phyloP scores from a whole-genome alignment of 2,797 vertebrate species.

The Pantherophis alleghaniensis region DNA sequence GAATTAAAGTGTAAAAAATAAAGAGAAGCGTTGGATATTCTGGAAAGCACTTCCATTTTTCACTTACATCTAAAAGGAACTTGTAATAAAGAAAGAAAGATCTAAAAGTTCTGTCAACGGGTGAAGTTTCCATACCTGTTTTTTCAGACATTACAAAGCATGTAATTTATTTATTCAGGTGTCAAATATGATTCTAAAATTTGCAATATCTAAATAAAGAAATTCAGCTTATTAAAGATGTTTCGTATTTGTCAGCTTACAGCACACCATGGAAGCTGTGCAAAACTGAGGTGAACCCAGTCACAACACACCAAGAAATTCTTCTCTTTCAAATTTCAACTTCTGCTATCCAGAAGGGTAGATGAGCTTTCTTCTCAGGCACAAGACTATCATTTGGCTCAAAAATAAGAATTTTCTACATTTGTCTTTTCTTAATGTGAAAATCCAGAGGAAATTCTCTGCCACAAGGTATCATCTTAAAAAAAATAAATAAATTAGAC shows the following conservation, averaged over 20 bases:
- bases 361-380: neutral
- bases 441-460: neutral
- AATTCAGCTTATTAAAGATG: neutral
- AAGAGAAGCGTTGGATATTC: neutral
- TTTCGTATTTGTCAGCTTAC: neutral
- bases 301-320: neutral
- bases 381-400: neutral
- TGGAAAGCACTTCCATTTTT: neutral
- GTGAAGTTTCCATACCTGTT: neutral
- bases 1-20: neutral
- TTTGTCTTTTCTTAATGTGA: neutral
- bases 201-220: neutral
- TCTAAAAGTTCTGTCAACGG: neutral
- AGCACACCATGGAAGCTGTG: neutral
- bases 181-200: neutral
- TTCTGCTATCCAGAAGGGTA: neutral
- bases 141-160: constrained; percentile 1
- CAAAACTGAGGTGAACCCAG: neutral
- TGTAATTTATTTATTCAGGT: neutral
- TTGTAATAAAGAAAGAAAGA: neutral
- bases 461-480: too few species aligned
- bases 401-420: neutral
- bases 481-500: neutral
- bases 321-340: neutral
- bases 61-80: neutral